Conservation (phyloP, 92 coral and sea anemone genomes). For the Palythoa caribaeorum region DNA sequence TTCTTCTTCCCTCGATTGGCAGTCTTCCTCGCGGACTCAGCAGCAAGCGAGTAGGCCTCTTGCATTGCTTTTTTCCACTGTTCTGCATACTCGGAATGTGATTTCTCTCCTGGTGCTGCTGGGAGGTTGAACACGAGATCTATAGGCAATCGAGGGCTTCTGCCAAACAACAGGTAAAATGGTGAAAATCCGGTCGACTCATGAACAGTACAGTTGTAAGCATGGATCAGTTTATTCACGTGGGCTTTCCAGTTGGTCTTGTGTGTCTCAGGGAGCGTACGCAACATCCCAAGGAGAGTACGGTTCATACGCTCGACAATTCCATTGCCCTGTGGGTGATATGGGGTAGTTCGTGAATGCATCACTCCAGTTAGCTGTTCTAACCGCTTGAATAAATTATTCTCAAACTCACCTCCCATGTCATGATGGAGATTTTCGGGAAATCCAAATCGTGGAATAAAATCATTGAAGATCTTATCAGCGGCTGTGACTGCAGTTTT, state of each 20-base stretch:
- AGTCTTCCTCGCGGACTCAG: too few species aligned
- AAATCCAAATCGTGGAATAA: conserved; percentile 30
- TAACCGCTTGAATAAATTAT: background rate
- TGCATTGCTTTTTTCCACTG: too few species aligned
- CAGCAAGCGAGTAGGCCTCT: too few species aligned
- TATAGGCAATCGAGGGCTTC: conserved; percentile 39
- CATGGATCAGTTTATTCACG: conserved; percentile 61
- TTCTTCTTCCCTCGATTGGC: too few species aligned
- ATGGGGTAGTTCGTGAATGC: background rate
- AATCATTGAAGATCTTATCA: conserved; percentile 21
- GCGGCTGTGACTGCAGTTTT: conserved; percentile 26
- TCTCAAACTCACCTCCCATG: background rate
- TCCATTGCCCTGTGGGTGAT: background rate
- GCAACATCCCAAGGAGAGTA: conserved; percentile 39
- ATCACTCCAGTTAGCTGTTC: background rate
- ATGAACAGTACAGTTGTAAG: conserved; percentile 61
- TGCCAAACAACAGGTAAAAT: conserved; percentile 55
- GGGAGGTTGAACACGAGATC: too few species aligned
- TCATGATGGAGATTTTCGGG: conserved; percentile 49
- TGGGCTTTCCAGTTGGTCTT: conserved; percentile 70
- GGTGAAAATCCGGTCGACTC: conserved; percentile 63
- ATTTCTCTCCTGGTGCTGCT: too few species aligned
- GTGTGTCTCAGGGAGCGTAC: conserved; percentile 59
- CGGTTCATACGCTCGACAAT: background rate
- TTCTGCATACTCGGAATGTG: too few species aligned